These are phyloP conservation scores for Slavum lentiscoides DNA, from an alignment of 2,888 invertebrate genomes.

Conservation along the genomic window DNA sequence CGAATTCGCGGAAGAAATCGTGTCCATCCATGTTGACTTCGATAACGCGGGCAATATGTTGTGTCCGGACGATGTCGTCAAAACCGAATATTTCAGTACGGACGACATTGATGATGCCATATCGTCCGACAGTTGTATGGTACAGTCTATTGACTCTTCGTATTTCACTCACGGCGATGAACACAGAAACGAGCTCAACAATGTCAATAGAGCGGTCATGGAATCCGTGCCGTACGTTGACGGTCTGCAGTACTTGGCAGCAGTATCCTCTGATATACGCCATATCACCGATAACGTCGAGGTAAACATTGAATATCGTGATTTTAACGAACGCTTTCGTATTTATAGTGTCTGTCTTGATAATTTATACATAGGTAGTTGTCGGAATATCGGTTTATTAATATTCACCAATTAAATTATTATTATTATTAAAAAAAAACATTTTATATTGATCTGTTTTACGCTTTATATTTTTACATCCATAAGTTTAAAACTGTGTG, in stretches of 20 bases:
- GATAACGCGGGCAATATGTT: constrained; percentile 15
- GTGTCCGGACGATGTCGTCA: constrained; percentile 6
- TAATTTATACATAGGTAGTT: too few relatives aligned
- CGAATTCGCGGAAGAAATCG: constrained; percentile 42
- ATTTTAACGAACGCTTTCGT: too few relatives aligned
- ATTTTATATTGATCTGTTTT: too few relatives aligned
- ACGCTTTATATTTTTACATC: too few relatives aligned
- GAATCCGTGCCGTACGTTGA: constrained; percentile 53
- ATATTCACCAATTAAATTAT: too few relatives aligned
- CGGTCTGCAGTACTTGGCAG: constrained; percentile 52
- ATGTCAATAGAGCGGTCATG: constrained; percentile 49
- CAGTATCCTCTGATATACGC: constrained; percentile 35
- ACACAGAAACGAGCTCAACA: constrained; percentile 27
- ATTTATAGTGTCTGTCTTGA: too few relatives aligned
- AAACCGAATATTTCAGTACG: constrained; percentile 20
- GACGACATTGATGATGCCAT: constrained; percentile 23
- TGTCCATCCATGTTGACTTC: constrained; percentile 31
- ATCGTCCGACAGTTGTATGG: constrained; percentile 31
- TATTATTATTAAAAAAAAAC: too few relatives aligned
- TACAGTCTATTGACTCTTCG: constrained; percentile 40
- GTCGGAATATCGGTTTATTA: too few relatives aligned
- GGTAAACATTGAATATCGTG: not conserved
- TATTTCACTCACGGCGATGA: constrained; percentile 33
- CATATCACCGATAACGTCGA: constrained; percentile 51
- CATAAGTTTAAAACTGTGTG: too few relatives aligned